phyloP scores from a whole-genome alignment of 2,888 invertebrate species.

The Phyllotreta cruciferae region DNA sequence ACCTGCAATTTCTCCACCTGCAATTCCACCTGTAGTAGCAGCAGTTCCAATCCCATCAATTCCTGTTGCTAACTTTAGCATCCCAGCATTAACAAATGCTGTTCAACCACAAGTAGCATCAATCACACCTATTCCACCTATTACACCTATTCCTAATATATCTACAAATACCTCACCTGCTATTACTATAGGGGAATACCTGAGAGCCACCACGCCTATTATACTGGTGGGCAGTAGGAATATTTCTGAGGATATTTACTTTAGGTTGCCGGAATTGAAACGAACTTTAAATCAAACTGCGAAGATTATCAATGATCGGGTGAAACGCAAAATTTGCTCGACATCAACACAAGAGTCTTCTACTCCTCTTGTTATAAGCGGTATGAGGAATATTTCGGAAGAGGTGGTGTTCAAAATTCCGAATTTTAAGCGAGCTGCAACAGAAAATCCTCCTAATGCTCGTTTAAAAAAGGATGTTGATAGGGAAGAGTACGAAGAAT shows the following conservation, averaged over 20 bases:
- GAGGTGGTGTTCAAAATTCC: constrained; percentile 12
- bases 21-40: neutral
- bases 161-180: neutral
- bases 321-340: too few species aligned
- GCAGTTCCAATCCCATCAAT: neutral
- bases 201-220: neutral
- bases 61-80: neutral
- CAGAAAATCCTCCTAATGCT: neutral
- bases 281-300: constrained; percentile 1
- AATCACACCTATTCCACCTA: neutral
- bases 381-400: constrained; percentile 1
- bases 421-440: constrained; percentile 8
- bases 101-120: neutral
- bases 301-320: neutral
- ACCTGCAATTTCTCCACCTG: neutral
- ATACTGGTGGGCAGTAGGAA: constrained; percentile 7
- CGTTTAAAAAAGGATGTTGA: constrained; percentile 10
- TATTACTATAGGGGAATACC: neutral
- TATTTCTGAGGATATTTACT: constrained; percentile 7
- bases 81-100: neutral
- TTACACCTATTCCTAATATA: neutral
- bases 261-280: constrained; percentile 1
- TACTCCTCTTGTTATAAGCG: constrained; percentile 8
- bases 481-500: constrained; percentile 7
- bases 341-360: neutral